Evolutionary conservation across 2,888 invertebrate species (phyloP).

Genomic region (Tanytarsus gracilentus): DNA sequence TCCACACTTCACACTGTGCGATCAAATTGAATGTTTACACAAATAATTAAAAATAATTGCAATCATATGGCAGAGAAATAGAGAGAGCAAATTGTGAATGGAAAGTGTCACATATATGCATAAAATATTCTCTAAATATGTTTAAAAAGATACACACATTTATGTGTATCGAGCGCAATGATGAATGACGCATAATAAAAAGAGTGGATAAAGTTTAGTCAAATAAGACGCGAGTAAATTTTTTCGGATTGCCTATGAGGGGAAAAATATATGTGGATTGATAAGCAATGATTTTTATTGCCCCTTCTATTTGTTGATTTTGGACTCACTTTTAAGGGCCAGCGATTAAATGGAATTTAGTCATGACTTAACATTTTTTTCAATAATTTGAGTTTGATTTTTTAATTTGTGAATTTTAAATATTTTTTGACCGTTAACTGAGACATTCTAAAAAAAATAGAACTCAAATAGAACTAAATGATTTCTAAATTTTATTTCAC

Average conservation of each 20-base stretch:
- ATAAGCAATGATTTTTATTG: conserved; percentile 27
- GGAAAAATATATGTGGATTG: neutral
- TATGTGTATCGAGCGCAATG: too few species aligned
- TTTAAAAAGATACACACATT: too few species aligned
- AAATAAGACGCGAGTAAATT: too few species aligned
- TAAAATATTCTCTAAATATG: too few species aligned
- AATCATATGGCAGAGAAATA: conserved; percentile 16
- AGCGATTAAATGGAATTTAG: too few species aligned
- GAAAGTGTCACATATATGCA: neutral
- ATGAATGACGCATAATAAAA: neutral
- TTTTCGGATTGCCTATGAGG: too few species aligned
- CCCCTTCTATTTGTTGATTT: conserved; percentile 6
- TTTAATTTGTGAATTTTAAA: neutral
- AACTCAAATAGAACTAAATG: too few species aligned
- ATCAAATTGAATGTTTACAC: conserved; percentile 18
- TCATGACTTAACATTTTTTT: too few species aligned
- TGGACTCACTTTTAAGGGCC: conserved; percentile 5
- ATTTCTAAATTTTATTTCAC: too few species aligned
- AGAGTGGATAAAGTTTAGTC: neutral
- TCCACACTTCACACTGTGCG: conserved; percentile 21
- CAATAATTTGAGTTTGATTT: neutral
- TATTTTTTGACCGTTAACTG: too few species aligned
- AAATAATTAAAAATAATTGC: conserved; percentile 28
- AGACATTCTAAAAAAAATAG: too few species aligned
- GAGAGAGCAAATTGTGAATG: neutral